These are phyloP conservation scores for Romanogobio albipinnatus DNA, from an alignment of 2,113 vertebrate genomes.

Conservation along the genomic window DNA sequence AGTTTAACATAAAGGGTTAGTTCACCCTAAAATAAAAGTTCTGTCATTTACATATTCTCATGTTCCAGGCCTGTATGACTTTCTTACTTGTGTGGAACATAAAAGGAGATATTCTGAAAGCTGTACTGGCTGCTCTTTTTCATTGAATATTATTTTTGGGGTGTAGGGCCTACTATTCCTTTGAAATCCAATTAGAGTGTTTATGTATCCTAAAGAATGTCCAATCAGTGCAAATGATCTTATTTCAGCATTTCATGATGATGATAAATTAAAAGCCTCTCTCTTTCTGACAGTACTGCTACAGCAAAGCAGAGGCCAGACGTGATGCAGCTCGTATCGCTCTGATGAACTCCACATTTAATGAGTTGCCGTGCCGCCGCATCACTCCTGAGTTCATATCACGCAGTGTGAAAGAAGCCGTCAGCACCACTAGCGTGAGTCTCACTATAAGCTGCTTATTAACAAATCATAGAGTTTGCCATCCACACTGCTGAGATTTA, in stretches of 20 bases:
- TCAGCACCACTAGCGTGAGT: conserved; percentile 82
- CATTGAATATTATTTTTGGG: not conserved
- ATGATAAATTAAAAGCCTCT: not conserved
- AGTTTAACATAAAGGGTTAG: not conserved
- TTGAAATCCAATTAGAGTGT: conserved; percentile 27
- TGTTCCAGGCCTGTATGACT: not conserved
- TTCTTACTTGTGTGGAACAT: not conserved
- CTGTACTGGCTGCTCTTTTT: not conserved
- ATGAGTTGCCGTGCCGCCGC: conserved; percentile 83
- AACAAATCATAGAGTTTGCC: not conserved
- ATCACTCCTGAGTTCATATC: conserved; percentile 87
- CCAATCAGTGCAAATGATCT: conserved; percentile 24
- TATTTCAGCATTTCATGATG: conserved; percentile 26
- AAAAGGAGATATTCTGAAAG: not conserved
- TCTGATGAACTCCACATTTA: conserved; percentile 90
- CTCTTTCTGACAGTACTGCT: conserved; percentile 75
- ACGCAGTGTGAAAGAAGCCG: conserved; percentile 83
- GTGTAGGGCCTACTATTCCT: not conserved
- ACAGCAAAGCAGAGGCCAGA: conserved; percentile 87
- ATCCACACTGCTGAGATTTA: not conserved
- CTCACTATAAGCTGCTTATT: not conserved
- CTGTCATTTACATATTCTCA: not conserved
- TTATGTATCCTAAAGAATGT: conserved; percentile 22
- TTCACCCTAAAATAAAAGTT: not conserved
- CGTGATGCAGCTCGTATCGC: conserved; percentile 88